Evolutionary conservation across 2,888 invertebrate species (phyloP).

Genomic region (Ichneumoninae sp.): DNA sequence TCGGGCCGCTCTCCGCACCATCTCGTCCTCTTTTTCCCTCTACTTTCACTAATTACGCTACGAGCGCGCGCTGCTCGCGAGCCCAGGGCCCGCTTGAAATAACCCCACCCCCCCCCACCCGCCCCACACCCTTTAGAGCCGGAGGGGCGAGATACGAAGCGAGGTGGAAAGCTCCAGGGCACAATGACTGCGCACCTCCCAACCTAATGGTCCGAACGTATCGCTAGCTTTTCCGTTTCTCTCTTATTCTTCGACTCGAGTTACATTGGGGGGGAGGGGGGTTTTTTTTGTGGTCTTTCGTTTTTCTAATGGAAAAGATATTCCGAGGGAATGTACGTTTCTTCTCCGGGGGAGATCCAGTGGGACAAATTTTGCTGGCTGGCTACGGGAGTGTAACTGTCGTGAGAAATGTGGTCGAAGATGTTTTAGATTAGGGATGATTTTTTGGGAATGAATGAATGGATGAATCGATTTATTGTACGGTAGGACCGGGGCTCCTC

Average conservation of each 20-base stretch:
- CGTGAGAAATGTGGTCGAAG: background rate
- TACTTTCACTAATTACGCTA: conserved; percentile 74
- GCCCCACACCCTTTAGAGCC: conserved; percentile 13
- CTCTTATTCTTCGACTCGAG: conserved; percentile 48
- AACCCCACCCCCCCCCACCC: conserved; percentile 38
- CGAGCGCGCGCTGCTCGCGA: conserved; percentile 54
- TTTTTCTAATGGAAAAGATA: conserved; percentile 20
- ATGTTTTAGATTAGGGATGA: background rate
- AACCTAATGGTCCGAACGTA: conserved; percentile 55
- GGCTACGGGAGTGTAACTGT: background rate
- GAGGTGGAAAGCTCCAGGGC: conserved; percentile 51
- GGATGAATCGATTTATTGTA: no score
- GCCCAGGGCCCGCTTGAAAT: conserved; percentile 61
- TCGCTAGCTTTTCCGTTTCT: conserved; percentile 43
- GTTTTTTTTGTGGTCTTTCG: background rate
- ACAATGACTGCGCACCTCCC: conserved; percentile 54
- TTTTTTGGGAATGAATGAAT: no score
- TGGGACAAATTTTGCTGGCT: conserved; percentile 6
- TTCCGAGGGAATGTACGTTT: background rate
- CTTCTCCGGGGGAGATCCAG: background rate
- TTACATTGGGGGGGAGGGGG: background rate
- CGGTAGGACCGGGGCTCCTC: no score
- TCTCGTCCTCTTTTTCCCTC: conserved; percentile 68
- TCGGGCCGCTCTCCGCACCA: conserved; percentile 68
- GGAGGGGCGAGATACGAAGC: conserved; percentile 44